Evolutionary conservation across 2,113 vertebrate species (phyloP).

Genomic region (Neolamprologus caudopunctatus): DNA sequence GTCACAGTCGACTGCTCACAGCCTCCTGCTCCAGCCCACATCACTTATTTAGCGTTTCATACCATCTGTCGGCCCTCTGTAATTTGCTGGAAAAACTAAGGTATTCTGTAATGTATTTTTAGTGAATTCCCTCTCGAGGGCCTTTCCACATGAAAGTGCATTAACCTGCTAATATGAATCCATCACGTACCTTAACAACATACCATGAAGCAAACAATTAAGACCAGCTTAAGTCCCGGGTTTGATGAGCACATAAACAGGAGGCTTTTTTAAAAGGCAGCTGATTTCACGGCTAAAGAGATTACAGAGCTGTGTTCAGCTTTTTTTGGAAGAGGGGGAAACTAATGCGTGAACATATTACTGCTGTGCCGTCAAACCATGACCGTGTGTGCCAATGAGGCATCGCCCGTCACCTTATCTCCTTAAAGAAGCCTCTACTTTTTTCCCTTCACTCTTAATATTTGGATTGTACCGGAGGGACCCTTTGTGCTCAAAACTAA

Average conservation of each 20-base stretch:
- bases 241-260: constrained; percentile 57
- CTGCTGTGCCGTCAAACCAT: constrained; percentile 36
- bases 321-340: constrained; percentile 13
- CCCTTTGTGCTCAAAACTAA: background rate
- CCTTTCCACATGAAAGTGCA: constrained; percentile 45
- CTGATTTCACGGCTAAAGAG: constrained; percentile 65
- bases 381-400: constrained; percentile 25
- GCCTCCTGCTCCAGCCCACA: constrained; percentile 31
- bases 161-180: constrained; percentile 59
- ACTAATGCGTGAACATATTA: constrained; percentile 24
- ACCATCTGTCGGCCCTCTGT: constrained; percentile 48
- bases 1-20: constrained; percentile 43
- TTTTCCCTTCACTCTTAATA: constrained; percentile 6
- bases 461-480: background rate
- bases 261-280: constrained; percentile 50
- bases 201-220: constrained; percentile 61
- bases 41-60: constrained; percentile 54
- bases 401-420: constrained; percentile 30
- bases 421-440: constrained; percentile 14
- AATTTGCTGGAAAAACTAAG: constrained; percentile 29
- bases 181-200: constrained; percentile 42
- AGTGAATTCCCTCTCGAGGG: constrained; percentile 29
- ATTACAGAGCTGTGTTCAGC: constrained; percentile 53
- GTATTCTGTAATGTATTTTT: constrained; percentile 56
- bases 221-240: constrained; percentile 37